Conservation (phyloP, 2,113 vertebrate genomes). For the Trochalopteron elliotii region DNA sequence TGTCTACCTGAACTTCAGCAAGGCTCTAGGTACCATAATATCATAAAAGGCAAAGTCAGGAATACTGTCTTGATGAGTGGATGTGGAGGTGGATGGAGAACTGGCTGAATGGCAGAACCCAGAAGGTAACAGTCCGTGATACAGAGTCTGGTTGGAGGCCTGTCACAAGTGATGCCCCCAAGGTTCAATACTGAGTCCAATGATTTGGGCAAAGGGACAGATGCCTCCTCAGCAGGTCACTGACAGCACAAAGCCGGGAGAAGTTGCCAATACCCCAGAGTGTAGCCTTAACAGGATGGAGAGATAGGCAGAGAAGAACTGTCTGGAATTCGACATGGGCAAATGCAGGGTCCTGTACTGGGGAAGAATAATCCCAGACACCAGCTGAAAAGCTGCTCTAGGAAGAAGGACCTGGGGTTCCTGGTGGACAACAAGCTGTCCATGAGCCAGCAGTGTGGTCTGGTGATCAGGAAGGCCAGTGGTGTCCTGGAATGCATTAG, state of each 20-base stretch:
- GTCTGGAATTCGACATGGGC: background rate
- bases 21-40: background rate
- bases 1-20: background rate
- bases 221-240: background rate
- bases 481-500: too few species aligned
- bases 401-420: background rate
- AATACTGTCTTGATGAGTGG: background rate
- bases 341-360: background rate
- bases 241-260: background rate
- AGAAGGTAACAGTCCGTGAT: background rate
- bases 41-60: background rate
- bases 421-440: background rate
- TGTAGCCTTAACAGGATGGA: background rate
- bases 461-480: too few species aligned
- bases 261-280: background rate
- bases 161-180: background rate
- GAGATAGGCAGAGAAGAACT: background rate
- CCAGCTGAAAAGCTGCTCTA: background rate
- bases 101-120: background rate
- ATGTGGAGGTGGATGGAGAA: background rate
- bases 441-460: background rate
- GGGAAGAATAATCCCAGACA: background rate
- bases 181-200: background rate
- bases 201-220: background rate
- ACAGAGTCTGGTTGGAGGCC: background rate